Percentiles rank a stretch among this genome's conserved stretches.
These are phyloP conservation scores for Palythoa grandiflora DNA, from an alignment of 92 coral and sea anemone genomes.

Conservation along the genomic window DNA sequence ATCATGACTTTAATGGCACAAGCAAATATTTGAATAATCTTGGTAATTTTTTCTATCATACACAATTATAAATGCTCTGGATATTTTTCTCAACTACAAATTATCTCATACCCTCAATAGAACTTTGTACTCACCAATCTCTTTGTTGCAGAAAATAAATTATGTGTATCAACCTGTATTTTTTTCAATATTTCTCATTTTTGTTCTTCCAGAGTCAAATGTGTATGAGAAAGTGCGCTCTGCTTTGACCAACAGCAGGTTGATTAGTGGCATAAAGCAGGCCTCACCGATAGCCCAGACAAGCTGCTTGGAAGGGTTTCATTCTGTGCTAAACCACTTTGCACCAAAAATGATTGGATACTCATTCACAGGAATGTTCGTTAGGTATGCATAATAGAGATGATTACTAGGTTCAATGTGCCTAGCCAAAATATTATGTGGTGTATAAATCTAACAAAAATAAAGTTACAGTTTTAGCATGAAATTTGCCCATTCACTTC, in stretches of 20 bases:
- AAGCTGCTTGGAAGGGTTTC: too few relatives aligned
- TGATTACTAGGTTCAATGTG: conserved; percentile 6
- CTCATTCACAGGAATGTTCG: too few relatives aligned
- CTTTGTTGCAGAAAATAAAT: conserved; percentile 1
- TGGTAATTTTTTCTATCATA: conserved; percentile 5
- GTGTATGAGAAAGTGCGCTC: too few relatives aligned
- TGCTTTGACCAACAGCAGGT: too few relatives aligned
- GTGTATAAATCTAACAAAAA: conserved; percentile 2
- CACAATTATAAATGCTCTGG: conserved; percentile 13
- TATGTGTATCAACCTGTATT: not conserved
- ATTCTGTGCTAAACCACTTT: too few relatives aligned
- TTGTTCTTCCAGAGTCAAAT: not conserved
- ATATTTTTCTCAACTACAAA: conserved; percentile 1
- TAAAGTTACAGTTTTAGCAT: conserved; percentile 7
- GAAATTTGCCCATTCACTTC: conserved; percentile 10
- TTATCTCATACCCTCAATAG: conserved; percentile 11
- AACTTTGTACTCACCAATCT: not conserved
- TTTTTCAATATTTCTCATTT: not conserved
- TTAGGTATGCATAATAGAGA: not conserved
- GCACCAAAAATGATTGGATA: too few relatives aligned
- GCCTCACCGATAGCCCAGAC: too few relatives aligned
- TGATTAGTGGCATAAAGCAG: too few relatives aligned
- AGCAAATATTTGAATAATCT: conserved; percentile 11
- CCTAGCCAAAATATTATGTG: not conserved
- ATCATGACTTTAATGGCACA: conserved; percentile 8